Base-by-base conservation (phyloP, 2,797 vertebrate species). In the Brachyrhaphis roseni region DNA sequence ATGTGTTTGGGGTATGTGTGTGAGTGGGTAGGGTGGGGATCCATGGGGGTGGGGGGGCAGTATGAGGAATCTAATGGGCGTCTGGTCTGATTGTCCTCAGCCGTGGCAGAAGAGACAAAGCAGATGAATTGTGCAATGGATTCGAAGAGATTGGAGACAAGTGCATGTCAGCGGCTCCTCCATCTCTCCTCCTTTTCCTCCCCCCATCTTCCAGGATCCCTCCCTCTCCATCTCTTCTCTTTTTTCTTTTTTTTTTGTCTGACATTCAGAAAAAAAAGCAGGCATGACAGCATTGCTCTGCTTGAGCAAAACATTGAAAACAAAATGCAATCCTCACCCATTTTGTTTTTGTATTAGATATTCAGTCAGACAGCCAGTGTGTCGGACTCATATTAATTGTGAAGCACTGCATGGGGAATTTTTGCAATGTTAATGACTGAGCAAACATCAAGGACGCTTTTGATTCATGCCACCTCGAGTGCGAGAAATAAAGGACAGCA, bases 121-220 rank as follows among this genome's bases (percentile, higher is more conserved):
- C 98, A 98, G 97, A 99, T 99, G 98, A 99, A 98, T 99, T 99
- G 98, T 99, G 98, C 98, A 98, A 99, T 99, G 96, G 98, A 98
- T 98, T 99, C 97, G 97, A 98, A 98, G 96, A 97, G 98, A 98
- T 98, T 97, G 97, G 97, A 97, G 97, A 97, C 97, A 97, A 97
- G 97, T 97, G 95, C 97, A 97, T 97, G 97, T 97, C 97, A 96
- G 95, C 95, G 95, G 94, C 95, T 94, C 94, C 93, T 93, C 94
- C 91, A 91, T 92, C 96, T 95, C 92, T 90, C 91, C 84, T 78
- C 83, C 84, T 87, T 45, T 82, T 87, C 81, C 85, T 78, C 86
- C 86, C 83, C 81, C 89, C 83, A 85, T 89, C 91, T 90, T 93
- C 89, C 91, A 93, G 93, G 92, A 95, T 94, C 92, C 93, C 92